A percentile compares a stretch with the other conserved stretches of the same genome.
Evolutionary conservation across 92 coral and sea anemone species (phyloP).

Genomic region (Zoanthus solanderi): DNA sequence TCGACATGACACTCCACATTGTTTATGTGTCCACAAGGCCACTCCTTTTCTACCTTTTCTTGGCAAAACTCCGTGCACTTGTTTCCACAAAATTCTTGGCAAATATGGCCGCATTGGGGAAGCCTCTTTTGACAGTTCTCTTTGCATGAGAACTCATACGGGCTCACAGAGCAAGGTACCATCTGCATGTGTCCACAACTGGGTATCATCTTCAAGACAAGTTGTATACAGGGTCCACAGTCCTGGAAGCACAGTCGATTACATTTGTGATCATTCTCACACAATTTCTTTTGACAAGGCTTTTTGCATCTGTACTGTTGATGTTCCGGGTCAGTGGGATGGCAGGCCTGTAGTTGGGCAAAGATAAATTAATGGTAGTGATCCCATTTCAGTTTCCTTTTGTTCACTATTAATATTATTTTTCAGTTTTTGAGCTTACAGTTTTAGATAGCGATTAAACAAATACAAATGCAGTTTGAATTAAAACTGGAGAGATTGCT

Average conservation of each 20-base stretch:
- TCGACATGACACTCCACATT: conserved; percentile 73
- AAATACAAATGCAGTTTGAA: no score
- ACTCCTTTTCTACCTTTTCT: conserved; percentile 46
- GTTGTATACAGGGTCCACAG: conserved; percentile 71
- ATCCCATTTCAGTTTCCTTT: background rate
- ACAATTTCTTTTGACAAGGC: conserved; percentile 72
- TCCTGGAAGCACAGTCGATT: conserved; percentile 69
- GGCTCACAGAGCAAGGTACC: conserved; percentile 78
- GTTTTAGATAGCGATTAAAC: no score
- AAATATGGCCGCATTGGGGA: conserved; percentile 68
- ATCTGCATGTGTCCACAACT: conserved; percentile 71
- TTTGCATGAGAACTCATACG: conserved; percentile 62
- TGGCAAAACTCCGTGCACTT: conserved; percentile 72
- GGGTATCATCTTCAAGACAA: conserved; percentile 64
- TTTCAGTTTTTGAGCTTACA: no score
- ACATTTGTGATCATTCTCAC: conserved; percentile 73
- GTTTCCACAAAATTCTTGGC: conserved; percentile 72
- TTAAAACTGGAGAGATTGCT: no score
- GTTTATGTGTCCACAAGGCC: conserved; percentile 83
- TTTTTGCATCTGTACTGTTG: conserved; percentile 79
- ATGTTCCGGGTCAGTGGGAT: conserved; percentile 88
- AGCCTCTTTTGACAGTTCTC: conserved; percentile 70
- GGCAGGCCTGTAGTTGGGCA: conserved; percentile 69
- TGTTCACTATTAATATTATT: no score
- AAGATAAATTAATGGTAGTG: background rate